Evolutionary conservation across 2,888 invertebrate genomes (phyloP).

Genomic region (Apodemia duryi): DNA sequence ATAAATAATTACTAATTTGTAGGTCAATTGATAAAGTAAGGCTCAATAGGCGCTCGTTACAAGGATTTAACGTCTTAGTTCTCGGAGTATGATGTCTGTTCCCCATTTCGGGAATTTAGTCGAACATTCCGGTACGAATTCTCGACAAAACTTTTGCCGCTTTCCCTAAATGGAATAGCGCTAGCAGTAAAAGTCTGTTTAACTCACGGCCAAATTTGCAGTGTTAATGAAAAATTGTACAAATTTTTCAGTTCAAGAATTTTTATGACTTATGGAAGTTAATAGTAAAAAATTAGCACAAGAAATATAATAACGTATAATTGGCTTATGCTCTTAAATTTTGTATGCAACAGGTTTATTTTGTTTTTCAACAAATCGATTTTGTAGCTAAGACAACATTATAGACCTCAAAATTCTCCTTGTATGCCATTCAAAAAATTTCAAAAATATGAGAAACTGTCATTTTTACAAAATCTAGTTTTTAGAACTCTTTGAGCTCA

Average conservation of each 20-base stretch:
- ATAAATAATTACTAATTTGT: slow-evolving; percentile 54
- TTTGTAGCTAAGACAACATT: too few species aligned
- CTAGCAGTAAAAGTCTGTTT: slow-evolving; percentile 36
- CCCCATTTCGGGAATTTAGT: slow-evolving; percentile 57
- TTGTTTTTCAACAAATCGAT: too few species aligned
- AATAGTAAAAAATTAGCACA: background rate
- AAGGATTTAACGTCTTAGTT: slow-evolving; percentile 70
- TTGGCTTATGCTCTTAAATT: background rate
- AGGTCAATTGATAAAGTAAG: slow-evolving; percentile 59
- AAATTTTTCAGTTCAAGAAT: slow-evolving; percentile 29
- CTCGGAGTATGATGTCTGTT: slow-evolving; percentile 46
- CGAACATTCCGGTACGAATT: slow-evolving; percentile 68
- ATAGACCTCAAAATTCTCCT: too few species aligned
- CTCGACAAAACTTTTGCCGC: slow-evolving; percentile 55
- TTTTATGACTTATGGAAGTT: slow-evolving; percentile 26
- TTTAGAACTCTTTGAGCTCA: too few species aligned
- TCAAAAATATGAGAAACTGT: too few species aligned
- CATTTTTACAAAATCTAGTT: too few species aligned
- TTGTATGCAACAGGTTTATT: too few species aligned
- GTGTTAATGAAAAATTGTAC: slow-evolving; percentile 34
- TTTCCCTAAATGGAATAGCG: slow-evolving; percentile 40
- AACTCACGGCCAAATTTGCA: slow-evolving; percentile 31
- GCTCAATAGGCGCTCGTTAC: slow-evolving; percentile 61
- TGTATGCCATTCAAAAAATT: too few species aligned
- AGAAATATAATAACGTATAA: background rate